Percentiles rank a stretch among this genome's conserved stretches.
phyloP scores from a whole-genome alignment of 35 echinoderm and acorn worm species.

The Apostichopus japonicus region DNA sequence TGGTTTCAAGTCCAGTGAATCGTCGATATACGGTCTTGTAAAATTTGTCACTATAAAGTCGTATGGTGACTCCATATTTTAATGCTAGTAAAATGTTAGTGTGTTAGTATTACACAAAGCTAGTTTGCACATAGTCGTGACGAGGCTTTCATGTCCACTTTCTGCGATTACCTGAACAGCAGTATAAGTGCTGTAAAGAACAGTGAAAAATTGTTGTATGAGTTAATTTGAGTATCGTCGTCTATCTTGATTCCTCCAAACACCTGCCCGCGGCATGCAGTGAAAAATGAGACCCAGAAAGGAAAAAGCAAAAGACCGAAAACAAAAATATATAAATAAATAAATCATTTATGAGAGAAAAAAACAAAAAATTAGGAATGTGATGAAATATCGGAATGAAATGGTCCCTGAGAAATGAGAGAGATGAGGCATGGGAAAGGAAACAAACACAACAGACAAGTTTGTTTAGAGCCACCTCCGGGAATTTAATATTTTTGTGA shows the following conservation, averaged over 20 bases:
- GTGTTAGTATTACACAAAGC: not conserved
- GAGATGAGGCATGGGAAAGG: not conserved
- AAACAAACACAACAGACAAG: not conserved
- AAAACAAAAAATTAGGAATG: not conserved
- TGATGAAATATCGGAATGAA: too few species aligned
- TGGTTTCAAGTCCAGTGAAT: too few species aligned
- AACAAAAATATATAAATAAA: constrained; percentile 10
- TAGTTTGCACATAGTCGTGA: not conserved
- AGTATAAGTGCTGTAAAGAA: constrained; percentile 79
- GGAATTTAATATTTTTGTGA: too few species aligned
- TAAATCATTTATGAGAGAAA: not conserved
- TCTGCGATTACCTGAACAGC: constrained; percentile 86
- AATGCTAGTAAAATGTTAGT: not conserved
- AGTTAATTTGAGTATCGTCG: constrained; percentile 70
- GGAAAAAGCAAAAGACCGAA: not conserved
- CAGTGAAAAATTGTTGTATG: constrained; percentile 88
- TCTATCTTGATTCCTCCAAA: constrained; percentile 78
- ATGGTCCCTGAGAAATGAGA: not conserved
- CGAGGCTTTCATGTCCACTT: not conserved
- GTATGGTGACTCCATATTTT: too few species aligned
- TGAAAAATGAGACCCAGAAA: not conserved
- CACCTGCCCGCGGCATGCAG: constrained; percentile 65
- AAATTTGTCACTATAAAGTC: too few species aligned
- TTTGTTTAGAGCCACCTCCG: too few species aligned
- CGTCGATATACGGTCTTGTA: too few species aligned